Conservation (phyloP, 2,797 vertebrate genomes). For the Tamandua tetradactyla region DNA sequence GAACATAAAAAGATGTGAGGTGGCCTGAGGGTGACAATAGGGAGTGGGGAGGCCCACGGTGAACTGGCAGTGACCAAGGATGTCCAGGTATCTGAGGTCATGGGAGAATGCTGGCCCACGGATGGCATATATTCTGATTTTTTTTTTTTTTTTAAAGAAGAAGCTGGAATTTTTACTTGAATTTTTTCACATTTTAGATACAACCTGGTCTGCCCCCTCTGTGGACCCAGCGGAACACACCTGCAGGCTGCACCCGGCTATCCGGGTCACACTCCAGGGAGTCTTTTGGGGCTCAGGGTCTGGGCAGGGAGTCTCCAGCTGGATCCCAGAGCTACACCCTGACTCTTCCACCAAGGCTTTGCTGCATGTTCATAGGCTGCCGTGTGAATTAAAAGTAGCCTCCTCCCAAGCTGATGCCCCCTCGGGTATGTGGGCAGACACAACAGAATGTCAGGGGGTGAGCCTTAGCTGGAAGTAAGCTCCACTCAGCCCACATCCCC, state of each 20-base stretch:
- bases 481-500: too few species aligned
- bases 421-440: too few species aligned
- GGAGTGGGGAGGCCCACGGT: background rate
- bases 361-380: background rate
- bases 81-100: too few species aligned
- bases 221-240: rapidly evolving
- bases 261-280: background rate
- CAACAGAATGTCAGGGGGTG: background rate
- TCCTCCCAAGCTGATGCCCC: background rate
- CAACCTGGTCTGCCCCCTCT: background rate
- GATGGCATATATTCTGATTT: background rate
- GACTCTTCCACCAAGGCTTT: too few species aligned
- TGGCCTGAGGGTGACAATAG: background rate
- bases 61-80: background rate
- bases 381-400: rapidly evolving
- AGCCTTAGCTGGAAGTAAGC: background rate
- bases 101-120: too few species aligned
- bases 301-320: background rate
- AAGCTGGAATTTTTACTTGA: background rate
- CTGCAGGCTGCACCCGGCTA: rapidly evolving
- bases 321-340: too few species aligned
- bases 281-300: too few species aligned
- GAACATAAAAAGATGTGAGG: background rate
- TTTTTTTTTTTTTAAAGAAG: background rate
- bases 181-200: background rate